Evolutionary conservation across 1,140 invertebrate species (phyloP).

Genomic region (Procambarus virginalis): DNA sequence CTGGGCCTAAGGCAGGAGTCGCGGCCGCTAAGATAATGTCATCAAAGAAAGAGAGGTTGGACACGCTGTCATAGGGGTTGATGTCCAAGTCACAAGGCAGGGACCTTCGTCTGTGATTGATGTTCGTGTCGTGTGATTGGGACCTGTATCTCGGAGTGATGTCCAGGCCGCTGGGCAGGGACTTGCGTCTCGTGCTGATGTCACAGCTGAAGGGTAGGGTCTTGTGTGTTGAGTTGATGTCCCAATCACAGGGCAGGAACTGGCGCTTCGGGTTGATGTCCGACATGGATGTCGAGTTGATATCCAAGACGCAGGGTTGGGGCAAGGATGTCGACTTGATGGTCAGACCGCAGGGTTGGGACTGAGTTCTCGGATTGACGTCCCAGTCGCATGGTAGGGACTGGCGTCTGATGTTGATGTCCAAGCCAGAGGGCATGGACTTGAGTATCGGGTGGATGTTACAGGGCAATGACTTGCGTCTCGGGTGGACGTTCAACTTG

Average conservation of each 20-base stretch:
- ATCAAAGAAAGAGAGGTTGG: slow-evolving; percentile 3
- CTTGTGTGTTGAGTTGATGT: not conserved
- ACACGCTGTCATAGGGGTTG: not conserved
- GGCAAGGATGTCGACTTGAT: too few relatives aligned
- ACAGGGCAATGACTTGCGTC: not conserved
- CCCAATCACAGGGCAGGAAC: too few relatives aligned
- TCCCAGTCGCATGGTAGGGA: not conserved
- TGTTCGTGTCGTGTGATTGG: not conserved
- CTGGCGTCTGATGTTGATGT: not conserved
- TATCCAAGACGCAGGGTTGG: too few relatives aligned
- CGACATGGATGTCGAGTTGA: too few relatives aligned
- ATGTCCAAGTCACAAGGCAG: not conserved
- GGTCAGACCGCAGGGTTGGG: too few relatives aligned
- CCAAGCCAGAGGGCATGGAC: not conserved
- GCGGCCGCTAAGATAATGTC: slow-evolving; percentile 21
- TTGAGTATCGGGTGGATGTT: not conserved
- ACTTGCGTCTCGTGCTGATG: not conserved
- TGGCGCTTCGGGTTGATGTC: too few relatives aligned
- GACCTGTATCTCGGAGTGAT: too few relatives aligned
- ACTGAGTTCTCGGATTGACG: too few relatives aligned
- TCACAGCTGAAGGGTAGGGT: not conserved
- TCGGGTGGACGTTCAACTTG: not conserved
- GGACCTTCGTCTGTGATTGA: not conserved
- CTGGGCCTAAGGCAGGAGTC: slow-evolving; percentile 5
- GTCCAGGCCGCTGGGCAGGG: not conserved